phyloP scores from a whole-genome alignment of 2,113 vertebrate genomes.

The Synchiropus splendidus region DNA sequence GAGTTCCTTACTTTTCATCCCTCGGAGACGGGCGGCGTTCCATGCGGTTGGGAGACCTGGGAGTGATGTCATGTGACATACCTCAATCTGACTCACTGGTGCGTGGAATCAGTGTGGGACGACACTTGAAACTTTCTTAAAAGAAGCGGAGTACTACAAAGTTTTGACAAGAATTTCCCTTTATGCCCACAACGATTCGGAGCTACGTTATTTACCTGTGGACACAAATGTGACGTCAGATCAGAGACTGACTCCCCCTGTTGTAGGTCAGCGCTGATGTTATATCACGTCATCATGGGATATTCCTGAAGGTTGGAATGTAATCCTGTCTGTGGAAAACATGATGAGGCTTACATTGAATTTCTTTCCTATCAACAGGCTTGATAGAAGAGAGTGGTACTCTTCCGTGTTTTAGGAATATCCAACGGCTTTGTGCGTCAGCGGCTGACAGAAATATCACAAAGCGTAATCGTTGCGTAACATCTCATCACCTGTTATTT shows the following conservation, averaged over 20 bases:
- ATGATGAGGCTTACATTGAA: too few relatives aligned
- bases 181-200: slow-evolving; percentile 10
- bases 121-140: slow-evolving; percentile 11
- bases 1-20: slow-evolving; percentile 21
- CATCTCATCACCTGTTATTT: too few relatives aligned
- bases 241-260: not conserved
- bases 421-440: too few relatives aligned
- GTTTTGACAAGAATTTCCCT: slow-evolving; percentile 15
- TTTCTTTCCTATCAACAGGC: too few relatives aligned
- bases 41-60: slow-evolving; percentile 8
- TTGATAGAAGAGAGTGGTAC: too few relatives aligned
- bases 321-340: too few relatives aligned
- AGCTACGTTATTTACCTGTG: slow-evolving; percentile 7
- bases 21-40: slow-evolving; percentile 6
- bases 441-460: too few relatives aligned
- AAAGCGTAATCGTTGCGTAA: too few relatives aligned
- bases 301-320: slow-evolving; percentile 7
- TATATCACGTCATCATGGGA: slow-evolving; percentile 2
- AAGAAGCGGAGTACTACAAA: not conserved
- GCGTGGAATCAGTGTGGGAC: slow-evolving; percentile 16
- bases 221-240: slow-evolving; percentile 4
- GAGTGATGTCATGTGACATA: slow-evolving; percentile 35
- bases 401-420: too few relatives aligned
- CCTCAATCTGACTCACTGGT: slow-evolving; percentile 34
- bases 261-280: slow-evolving; percentile 2